A percentile compares a stretch with the other conserved stretches of the same genome.
These are phyloP conservation scores for Taphrorychus bicolor DNA, from an alignment of 2,888 invertebrate genomes.

Conservation along the genomic window DNA sequence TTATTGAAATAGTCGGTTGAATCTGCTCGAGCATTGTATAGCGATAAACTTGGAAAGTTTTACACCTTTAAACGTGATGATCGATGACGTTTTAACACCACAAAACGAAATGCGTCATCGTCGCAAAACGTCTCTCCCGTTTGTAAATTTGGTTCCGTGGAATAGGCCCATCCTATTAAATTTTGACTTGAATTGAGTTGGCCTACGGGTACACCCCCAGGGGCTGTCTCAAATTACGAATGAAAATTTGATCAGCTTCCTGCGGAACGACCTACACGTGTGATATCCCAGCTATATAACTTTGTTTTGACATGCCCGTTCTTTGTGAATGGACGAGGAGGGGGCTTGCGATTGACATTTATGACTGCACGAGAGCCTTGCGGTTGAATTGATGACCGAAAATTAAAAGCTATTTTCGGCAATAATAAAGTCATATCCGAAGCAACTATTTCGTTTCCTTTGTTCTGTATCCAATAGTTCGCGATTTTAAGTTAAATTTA, in stretches of 20 bases:
- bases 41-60: no score
- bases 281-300: neutral
- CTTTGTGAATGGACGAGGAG: no score
- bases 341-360: no score
- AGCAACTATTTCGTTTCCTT: neutral
- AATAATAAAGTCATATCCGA: neutral
- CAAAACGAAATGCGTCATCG: neutral
- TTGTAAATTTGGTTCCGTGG: neutral
- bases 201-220: conserved; percentile 2
- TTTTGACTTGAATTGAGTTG: conserved; percentile 3
- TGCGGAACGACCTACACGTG: conserved; percentile 2
- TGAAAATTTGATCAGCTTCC: conserved; percentile 10
- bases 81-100: no score
- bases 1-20: neutral
- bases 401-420: no score
- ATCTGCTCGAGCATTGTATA: no score
- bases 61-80: no score
- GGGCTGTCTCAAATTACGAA: conserved; percentile 10
- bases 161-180: conserved; percentile 14
- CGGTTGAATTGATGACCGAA: no score
- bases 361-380: no score
- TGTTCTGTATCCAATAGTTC: conserved; percentile 24
- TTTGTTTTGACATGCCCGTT: neutral
- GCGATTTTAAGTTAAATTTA: conserved; percentile 12
- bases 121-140: neutral